A percentile compares a stretch with the other conserved stretches of the same genome.
These are phyloP conservation scores for Albula glossodonta DNA, from an alignment of 2,113 vertebrate species.

Conservation along the genomic window DNA sequence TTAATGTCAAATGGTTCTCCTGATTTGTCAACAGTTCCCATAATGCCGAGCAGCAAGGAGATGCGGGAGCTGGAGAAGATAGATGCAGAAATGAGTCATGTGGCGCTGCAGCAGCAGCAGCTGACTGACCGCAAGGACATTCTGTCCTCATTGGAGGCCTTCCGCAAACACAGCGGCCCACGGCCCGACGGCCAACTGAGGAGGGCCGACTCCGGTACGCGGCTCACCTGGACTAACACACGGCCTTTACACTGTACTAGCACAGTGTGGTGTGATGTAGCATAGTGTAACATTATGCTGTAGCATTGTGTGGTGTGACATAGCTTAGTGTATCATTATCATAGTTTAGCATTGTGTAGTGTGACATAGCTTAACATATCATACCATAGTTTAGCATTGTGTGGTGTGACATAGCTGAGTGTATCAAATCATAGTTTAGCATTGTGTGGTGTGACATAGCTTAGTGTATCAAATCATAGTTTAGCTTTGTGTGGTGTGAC, in stretches of 20 bases:
- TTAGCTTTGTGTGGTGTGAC: too few species aligned
- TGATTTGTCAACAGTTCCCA: constrained; percentile 2
- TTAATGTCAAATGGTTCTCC: neutral
- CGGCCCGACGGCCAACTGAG: constrained; percentile 19
- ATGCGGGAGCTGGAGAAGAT: constrained; percentile 12
- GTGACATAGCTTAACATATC: too few species aligned
- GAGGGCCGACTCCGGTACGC: neutral
- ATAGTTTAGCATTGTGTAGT: too few species aligned
- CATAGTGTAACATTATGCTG: too few species aligned
- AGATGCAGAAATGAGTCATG: constrained; percentile 31
- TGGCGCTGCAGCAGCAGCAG: constrained; percentile 44
- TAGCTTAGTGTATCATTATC: too few species aligned
- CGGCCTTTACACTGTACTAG: neutral
- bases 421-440: too few species aligned
- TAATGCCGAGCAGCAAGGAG: constrained; percentile 44
- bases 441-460: too few species aligned
- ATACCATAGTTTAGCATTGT: too few species aligned
- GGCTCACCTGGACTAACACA: too few species aligned
- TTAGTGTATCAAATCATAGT: too few species aligned
- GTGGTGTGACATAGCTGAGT: too few species aligned
- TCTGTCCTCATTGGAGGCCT: constrained; percentile 47
- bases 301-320: too few species aligned
- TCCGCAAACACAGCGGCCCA: constrained; percentile 30
- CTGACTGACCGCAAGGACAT: constrained; percentile 51
- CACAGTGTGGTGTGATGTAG: neutral